Conservation (phyloP, 2,113 vertebrate species). For the Garra rufa region DNA sequence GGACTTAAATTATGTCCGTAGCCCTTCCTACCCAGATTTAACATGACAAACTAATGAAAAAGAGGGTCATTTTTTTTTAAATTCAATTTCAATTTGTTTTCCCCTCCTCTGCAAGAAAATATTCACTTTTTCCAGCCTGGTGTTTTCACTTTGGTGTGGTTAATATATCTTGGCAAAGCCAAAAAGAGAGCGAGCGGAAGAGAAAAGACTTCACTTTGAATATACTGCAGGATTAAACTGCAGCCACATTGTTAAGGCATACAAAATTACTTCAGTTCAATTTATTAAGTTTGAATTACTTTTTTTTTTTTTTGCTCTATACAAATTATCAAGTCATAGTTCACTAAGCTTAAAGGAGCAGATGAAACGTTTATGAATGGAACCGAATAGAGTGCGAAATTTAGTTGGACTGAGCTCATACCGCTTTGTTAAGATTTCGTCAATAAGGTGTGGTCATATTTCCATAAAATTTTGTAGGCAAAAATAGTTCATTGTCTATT, state of each 20-base stretch:
- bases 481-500: not conserved
- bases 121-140: slow-evolving; percentile 59
- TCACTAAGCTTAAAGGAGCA: not conserved
- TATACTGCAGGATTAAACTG: slow-evolving; percentile 6
- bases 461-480: not conserved
- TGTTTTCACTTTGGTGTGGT: slow-evolving; percentile 54
- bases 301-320: too few relatives aligned
- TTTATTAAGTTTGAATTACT: not conserved
- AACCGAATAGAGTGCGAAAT: not conserved
- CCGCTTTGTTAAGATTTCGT: slow-evolving; percentile 46
- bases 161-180: slow-evolving; percentile 53
- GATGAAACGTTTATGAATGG: not conserved
- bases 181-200: slow-evolving; percentile 15
- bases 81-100: slow-evolving; percentile 62
- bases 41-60: slow-evolving; percentile 44
- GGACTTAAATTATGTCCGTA: slow-evolving; percentile 27
- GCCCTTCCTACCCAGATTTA: slow-evolving; percentile 30
- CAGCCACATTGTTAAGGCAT: not conserved
- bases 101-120: slow-evolving; percentile 49
- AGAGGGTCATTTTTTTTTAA: slow-evolving; percentile 50
- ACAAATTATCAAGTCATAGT: not conserved
- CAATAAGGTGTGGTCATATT: not conserved
- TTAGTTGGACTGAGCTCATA: slow-evolving; percentile 17
- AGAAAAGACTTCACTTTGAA: slow-evolving; percentile 41
- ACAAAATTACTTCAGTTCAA: not conserved